A percentile compares a stretch with the other conserved stretches of the same genome.
Evolutionary conservation across 2,797 vertebrate genomes (phyloP).

Genomic region (Tympanoctomys barrerae): DNA sequence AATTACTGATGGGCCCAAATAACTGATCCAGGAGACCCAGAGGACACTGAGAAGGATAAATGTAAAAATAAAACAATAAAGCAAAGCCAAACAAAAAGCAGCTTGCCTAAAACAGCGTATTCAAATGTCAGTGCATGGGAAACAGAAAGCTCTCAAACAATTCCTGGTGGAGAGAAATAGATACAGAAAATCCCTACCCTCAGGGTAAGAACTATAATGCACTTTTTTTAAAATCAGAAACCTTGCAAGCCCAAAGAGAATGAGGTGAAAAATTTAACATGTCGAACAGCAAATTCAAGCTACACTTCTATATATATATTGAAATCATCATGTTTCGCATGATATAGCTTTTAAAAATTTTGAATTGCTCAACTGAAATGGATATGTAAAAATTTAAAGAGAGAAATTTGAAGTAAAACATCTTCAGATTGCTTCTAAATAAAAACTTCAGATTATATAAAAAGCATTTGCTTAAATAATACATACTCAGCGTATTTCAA

Average conservation of each 20-base stretch:
- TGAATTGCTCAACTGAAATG: not conserved
- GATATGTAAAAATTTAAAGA: not conserved
- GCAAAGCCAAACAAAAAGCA: not conserved
- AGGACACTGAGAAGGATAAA: not conserved
- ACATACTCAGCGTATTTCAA: not conserved
- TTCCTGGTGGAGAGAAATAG: not conserved
- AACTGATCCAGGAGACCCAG: not conserved
- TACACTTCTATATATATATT: not conserved
- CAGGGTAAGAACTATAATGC: not conserved
- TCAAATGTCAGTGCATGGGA: not conserved
- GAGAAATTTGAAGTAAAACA: not conserved
- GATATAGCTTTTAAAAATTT: not conserved
- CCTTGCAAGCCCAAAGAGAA: not conserved
- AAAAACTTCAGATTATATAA: not conserved
- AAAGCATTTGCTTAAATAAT: not conserved
- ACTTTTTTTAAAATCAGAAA: not conserved
- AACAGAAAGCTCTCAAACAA: not conserved
- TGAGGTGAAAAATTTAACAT: not conserved
- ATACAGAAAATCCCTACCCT: too few species aligned
- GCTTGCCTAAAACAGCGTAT: too few species aligned
- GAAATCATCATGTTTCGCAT: not conserved
- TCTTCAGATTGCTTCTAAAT: not conserved
- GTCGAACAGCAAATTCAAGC: not conserved
- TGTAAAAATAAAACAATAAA: too few species aligned
- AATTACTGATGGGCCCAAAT: not conserved